A percentile compares a stretch with the other conserved stretches of the same genome.
phyloP scores from a whole-genome alignment of 2,797 vertebrate genomes.

The Sebastes diploproa region DNA sequence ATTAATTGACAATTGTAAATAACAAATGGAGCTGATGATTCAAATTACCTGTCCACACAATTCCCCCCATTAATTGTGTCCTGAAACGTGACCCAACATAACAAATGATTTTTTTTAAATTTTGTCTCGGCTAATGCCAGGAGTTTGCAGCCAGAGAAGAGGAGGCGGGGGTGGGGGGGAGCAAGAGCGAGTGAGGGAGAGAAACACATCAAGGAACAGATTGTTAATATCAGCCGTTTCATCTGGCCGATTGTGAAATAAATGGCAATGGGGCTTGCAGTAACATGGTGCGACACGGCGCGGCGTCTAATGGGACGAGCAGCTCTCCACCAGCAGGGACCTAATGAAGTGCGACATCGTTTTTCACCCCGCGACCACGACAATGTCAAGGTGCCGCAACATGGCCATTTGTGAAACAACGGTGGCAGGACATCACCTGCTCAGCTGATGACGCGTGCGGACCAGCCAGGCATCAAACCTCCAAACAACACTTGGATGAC shows the following conservation, averaged over 20 bases:
- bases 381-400: conserved; percentile 84
- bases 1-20: conserved; percentile 87
- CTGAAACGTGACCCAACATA: conserved; percentile 81
- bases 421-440: conserved; percentile 79
- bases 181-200: conserved; percentile 42
- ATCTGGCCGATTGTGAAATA: conserved; percentile 88
- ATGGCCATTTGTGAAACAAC: conserved; percentile 79
- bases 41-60: conserved; percentile 81
- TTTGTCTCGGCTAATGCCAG: conserved; percentile 51
- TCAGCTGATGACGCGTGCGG: conserved; percentile 59
- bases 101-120: conserved; percentile 72
- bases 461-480: conserved; percentile 64
- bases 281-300: conserved; percentile 80
- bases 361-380: conserved; percentile 81
- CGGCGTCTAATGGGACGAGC: conserved; percentile 85
- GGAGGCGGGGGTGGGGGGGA: not conserved
- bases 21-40: conserved; percentile 84
- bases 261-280: conserved; percentile 89
- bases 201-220: conserved; percentile 87
- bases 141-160: conserved; percentile 35
- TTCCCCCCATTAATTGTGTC: conserved; percentile 82
- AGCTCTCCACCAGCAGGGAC: conserved; percentile 80
- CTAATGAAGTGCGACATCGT: conserved; percentile 87
- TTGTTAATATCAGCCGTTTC: conserved; percentile 89
- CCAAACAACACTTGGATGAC: conserved; percentile 58